Conservation (phyloP, 2,113 vertebrate species). For the Ploceus nigricollis region DNA sequence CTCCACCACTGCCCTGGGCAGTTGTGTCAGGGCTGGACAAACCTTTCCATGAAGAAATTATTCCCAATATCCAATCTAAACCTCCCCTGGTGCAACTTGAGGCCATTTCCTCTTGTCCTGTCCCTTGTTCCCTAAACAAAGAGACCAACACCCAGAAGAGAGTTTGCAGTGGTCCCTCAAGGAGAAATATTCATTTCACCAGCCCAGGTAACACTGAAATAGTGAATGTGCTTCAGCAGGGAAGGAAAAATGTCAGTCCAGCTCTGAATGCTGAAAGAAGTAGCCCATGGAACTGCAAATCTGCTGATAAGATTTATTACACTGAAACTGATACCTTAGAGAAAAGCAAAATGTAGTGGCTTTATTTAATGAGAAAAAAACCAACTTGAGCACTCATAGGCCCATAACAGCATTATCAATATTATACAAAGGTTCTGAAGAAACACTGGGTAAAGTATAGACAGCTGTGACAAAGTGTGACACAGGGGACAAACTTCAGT, state of each 20-base stretch:
- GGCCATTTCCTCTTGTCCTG: neutral
- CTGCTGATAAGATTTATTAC: neutral
- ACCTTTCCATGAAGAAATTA: neutral
- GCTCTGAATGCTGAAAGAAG: neutral
- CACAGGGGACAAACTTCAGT: neutral
- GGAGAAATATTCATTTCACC: neutral
- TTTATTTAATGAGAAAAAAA: neutral
- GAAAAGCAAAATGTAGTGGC: neutral
- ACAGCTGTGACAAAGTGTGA: neutral
- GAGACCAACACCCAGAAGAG: neutral
- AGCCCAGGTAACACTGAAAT: neutral
- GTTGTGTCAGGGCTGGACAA: neutral
- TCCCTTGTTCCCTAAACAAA: neutral
- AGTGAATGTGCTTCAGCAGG: neutral
- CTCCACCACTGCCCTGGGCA: neutral
- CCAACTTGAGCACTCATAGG: neutral
- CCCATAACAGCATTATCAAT: neutral
- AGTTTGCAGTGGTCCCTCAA: neutral
- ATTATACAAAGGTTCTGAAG: neutral
- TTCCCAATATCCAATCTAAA: neutral
- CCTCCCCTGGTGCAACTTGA: neutral
- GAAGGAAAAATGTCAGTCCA: neutral
- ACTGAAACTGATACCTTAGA: neutral
- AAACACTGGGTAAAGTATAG: neutral
- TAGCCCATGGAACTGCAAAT: neutral